Base-by-base conservation (phyloP, 2,888 invertebrate species). In the Sinelater perroti region DNA sequence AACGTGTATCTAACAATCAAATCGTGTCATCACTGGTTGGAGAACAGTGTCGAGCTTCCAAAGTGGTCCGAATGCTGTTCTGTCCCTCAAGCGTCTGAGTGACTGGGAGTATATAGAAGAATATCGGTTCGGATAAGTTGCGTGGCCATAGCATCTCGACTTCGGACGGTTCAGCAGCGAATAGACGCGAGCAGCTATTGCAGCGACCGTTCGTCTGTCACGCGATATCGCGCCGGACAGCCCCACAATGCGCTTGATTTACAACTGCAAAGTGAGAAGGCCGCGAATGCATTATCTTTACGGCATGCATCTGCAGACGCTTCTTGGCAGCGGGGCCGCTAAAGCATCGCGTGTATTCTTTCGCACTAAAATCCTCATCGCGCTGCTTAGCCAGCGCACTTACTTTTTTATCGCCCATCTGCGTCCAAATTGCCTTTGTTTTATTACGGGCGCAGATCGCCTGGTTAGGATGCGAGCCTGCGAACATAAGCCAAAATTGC, bases 211-310 rank as follows among this genome's bases (percentile, higher is more conserved):
- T 40, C 5, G 30, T 51, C 40, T 16, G 51, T 40, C 51, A 51
- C 51, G 51, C 42, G 26, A 51, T 30, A 13, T 51, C 31, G 11
- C 30, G 18, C 21, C 11, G 20, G 46, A 46, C 46, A 18, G 28
- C 24, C 20, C 21, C 30, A 51, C 42, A 51, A 51, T 40, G 21
- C 40, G 26, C 26, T 20, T 51, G 51, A 51, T 51, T 51, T 51
- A 51, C 40, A n/a, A 33, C 17, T 10, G 10, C 7, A 40, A 21
- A 51, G 35, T 16, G 47, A 47, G 33, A 47, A 17, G 35, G 35
- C 33, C 11, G 26, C 30, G 30, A 46, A 18, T 31, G 46, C 20
- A 20, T 46, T 46, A 46, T 46, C 46, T 31, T 45, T 46, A 26
- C 44, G 44, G 26, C 28, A 13, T 31, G 45, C 45, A 31, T 18